Conservation (phyloP, 53 echinoderm and acorn worm genomes). For the Stichopus horrens region DNA sequence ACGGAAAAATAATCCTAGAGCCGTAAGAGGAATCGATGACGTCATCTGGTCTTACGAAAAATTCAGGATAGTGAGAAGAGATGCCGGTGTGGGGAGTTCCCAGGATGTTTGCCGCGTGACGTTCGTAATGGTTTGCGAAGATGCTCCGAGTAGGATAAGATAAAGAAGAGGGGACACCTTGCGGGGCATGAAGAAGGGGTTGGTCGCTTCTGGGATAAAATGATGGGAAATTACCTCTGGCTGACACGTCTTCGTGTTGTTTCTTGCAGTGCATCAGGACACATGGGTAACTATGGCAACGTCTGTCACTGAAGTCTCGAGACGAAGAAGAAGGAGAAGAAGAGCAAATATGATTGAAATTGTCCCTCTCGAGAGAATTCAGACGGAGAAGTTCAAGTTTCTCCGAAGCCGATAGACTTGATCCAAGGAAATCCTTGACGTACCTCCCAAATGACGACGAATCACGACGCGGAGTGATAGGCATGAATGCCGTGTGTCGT, state of each 20-base stretch:
- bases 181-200: not conserved
- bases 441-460: constrained; percentile 11
- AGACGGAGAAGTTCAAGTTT: constrained; percentile 37
- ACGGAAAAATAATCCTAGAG: constrained; percentile 17
- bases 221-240: not conserved
- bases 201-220: constrained; percentile 9
- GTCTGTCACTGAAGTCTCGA: not conserved
- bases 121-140: not conserved
- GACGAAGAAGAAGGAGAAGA: not conserved
- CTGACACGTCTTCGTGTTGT: constrained; percentile 5
- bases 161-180: not conserved
- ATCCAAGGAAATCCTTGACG: constrained; percentile 31
- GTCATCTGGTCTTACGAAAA: not conserved
- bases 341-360: constrained; percentile 19
- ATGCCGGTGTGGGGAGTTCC: not conserved
- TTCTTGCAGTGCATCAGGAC: constrained; percentile 43
- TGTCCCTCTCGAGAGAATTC: constrained; percentile 38
- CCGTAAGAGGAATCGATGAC: constrained; percentile 1
- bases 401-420: constrained; percentile 42
- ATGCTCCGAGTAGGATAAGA: not conserved
- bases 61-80: not conserved
- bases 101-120: constrained; percentile 1
- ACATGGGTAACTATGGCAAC: constrained; percentile 29
- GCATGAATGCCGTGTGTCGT: constrained; percentile 36
- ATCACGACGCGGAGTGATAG: constrained; percentile 11